A percentile compares a stretch with the other conserved stretches of the same genome.
These are phyloP conservation scores for Cecidostiba fungosa DNA, from an alignment of 2,888 invertebrate genomes.

Conservation along the genomic window DNA sequence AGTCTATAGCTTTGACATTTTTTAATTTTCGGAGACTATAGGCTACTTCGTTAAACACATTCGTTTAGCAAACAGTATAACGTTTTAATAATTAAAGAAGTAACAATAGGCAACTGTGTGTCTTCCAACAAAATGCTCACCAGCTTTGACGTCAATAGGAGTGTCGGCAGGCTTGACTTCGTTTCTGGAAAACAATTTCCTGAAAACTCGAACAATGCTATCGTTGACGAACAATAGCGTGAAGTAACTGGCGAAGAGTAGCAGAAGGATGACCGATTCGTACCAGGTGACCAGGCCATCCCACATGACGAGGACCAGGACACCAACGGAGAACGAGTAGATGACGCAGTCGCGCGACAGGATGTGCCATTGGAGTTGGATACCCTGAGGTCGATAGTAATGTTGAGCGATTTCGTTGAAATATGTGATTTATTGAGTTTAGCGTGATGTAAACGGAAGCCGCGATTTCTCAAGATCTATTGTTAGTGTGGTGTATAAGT, in stretches of 20 bases:
- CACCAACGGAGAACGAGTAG: constrained; percentile 87
- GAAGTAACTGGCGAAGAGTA: constrained; percentile 89
- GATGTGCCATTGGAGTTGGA: constrained; percentile 90
- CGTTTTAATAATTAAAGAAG: no score
- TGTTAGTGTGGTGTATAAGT: background rate
- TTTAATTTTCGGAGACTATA: no score
- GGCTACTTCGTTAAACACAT: no score
- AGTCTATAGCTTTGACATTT: no score
- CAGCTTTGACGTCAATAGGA: constrained; percentile 41
- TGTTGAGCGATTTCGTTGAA: no score
- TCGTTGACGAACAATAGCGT: constrained; percentile 84
- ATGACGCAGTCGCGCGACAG: constrained; percentile 90
- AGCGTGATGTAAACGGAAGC: background rate
- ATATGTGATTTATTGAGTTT: background rate
- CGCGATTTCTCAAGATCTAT: no score
- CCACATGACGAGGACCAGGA: constrained; percentile 88
- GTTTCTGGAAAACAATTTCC: constrained; percentile 52
- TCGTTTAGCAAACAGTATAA: no score
- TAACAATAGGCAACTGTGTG: no score
- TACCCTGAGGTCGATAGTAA: constrained; percentile 82
- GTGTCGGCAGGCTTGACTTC: constrained; percentile 45
- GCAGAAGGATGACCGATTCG: constrained; percentile 87
- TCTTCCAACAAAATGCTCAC: constrained; percentile 13
- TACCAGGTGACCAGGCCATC: constrained; percentile 90
- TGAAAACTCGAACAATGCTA: constrained; percentile 62